Conservation (phyloP, 2,888 invertebrate species). For the Nipponacmea schrenckii region DNA sequence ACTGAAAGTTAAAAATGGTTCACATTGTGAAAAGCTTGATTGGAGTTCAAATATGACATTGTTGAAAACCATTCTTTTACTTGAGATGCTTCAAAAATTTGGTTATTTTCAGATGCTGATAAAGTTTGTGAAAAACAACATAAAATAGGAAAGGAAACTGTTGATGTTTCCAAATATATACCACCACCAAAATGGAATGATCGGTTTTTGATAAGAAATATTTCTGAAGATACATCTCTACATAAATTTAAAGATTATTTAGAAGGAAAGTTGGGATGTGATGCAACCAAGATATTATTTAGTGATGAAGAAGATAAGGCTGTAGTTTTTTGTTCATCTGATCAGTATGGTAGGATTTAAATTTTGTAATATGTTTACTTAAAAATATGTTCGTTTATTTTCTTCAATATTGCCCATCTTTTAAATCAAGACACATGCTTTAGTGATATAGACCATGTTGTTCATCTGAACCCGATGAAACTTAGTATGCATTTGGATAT, state of each 20-base stretch:
- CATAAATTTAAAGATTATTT: neutral
- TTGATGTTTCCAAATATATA: neutral
- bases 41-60: no score
- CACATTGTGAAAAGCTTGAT: no score
- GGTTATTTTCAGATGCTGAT: neutral
- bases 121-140: neutral
- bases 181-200: neutral
- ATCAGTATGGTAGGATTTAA: no score
- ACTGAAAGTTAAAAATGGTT: no score
- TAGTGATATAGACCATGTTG: no score
- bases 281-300: neutral
- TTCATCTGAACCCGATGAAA: no score
- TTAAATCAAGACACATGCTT: no score
- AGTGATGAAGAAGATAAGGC: neutral
- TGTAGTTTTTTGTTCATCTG: neutral
- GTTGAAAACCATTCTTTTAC: no score
- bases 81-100: neutral
- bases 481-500: no score
- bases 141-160: neutral
- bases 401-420: no score
- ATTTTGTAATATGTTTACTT: no score
- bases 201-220: neutral
- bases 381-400: no score
- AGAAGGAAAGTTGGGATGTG: conserved; percentile 1
- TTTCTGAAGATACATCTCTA: neutral